Conservation (phyloP, 2,888 invertebrate genomes). For the Drosophila nigricruria region DNA sequence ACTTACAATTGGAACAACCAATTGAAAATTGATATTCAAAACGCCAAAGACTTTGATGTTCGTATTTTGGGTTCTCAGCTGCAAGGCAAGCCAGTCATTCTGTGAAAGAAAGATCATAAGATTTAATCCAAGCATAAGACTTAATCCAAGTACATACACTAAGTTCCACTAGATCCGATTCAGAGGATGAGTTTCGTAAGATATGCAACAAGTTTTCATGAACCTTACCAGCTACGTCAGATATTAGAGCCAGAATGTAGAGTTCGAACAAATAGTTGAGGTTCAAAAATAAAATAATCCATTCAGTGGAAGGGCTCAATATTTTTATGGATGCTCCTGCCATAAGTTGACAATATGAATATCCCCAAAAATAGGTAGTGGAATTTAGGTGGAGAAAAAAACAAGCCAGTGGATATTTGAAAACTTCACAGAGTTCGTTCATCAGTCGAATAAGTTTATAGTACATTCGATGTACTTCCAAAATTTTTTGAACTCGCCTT, state of each 20-base stretch:
- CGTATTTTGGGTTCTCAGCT: slow-evolving; percentile 27
- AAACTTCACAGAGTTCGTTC: slow-evolving; percentile 4
- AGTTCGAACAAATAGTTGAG: neutral
- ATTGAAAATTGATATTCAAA: slow-evolving; percentile 20
- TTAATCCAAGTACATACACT: slow-evolving; percentile 23
- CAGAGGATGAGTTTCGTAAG: slow-evolving; percentile 6
- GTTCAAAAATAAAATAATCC: neutral
- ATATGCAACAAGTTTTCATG: neutral
- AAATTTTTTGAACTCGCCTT: too few species aligned
- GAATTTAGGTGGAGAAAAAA: neutral
- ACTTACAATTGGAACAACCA: slow-evolving; percentile 13
- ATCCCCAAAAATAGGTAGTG: neutral
- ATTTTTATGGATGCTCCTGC: neutral
- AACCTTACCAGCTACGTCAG: neutral
- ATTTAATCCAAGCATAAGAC: neutral
- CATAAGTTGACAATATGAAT: neutral
- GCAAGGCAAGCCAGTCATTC: slow-evolving; percentile 38
- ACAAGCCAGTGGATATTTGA: slow-evolving; percentile 17
- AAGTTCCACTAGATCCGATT: neutral
- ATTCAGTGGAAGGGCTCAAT: too few species aligned
- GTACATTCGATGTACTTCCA: slow-evolving; percentile 4
- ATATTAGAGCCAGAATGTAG: neutral
- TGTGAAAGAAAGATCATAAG: slow-evolving; percentile 5
- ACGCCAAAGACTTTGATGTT: slow-evolving; percentile 15
- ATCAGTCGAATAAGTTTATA: slow-evolving; percentile 12